These are phyloP conservation scores for Struthidea cinerea DNA, from an alignment of 2,113 vertebrate genomes.

Conservation along the genomic window DNA sequence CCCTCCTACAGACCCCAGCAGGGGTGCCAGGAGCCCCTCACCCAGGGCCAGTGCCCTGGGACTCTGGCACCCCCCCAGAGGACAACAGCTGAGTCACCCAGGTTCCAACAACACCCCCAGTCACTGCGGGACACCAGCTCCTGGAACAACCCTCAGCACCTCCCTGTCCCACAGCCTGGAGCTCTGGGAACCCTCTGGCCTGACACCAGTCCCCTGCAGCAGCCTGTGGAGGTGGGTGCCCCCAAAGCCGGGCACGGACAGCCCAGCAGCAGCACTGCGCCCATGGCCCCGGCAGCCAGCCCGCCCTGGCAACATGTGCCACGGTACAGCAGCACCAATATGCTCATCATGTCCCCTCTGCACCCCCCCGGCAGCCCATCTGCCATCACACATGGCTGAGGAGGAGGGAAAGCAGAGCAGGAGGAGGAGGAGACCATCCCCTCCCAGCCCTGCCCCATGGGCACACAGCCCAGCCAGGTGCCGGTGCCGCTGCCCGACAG, in stretches of 20 bases:
- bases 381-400: neutral
- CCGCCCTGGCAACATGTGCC: accelerated
- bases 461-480: neutral
- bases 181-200: accelerated
- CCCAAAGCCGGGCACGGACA: accelerated
- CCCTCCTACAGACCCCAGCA: neutral
- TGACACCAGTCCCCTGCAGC: neutral
- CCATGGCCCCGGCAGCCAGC: neutral
- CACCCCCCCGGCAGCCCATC: neutral
- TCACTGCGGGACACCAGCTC: accelerated
- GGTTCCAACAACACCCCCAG: accelerated
- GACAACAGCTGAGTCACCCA: accelerated
- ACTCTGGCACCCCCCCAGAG: neutral
- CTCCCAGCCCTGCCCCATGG: accelerated
- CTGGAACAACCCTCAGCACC: neutral
- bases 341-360: accelerated
- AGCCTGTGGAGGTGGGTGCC: neutral
- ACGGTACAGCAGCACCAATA: accelerated
- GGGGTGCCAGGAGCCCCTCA: accelerated
- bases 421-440: neutral
- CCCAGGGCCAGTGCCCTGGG: neutral
- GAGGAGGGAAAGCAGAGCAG: neutral
- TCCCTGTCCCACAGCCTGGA: neutral
- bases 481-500: accelerated
- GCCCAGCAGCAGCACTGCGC: accelerated